Percentiles rank a stretch among this genome's conserved stretches.
These are phyloP conservation scores for Lateolabrax maculatus DNA, from an alignment of 2,797 vertebrate genomes.

Conservation along the genomic window DNA sequence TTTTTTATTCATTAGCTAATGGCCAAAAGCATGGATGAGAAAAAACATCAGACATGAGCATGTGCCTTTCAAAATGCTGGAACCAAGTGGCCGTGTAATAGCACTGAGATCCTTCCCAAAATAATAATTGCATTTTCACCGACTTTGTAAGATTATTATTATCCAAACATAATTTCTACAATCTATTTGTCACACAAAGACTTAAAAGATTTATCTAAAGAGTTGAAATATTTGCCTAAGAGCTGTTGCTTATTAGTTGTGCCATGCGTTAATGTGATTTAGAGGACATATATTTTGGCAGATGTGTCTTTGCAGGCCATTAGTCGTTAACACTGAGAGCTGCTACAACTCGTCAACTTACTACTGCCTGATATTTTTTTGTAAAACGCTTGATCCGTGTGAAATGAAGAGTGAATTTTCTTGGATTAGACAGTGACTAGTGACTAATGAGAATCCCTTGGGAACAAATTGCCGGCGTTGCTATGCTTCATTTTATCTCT, in stretches of 20 bases:
- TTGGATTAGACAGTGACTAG: neutral
- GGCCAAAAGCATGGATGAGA: conserved; percentile 21
- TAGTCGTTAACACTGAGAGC: conserved; percentile 11
- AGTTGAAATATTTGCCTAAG: neutral
- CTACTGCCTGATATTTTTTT: neutral
- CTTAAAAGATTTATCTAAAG: neutral
- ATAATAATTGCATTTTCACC: conserved; percentile 34
- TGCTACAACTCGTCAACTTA: neutral
- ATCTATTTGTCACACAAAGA: neutral
- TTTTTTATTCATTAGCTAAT: conserved; percentile 30
- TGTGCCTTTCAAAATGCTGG: conserved; percentile 9
- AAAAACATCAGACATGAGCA: conserved; percentile 22
- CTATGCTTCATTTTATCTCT: neutral
- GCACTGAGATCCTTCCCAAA: conserved; percentile 21
- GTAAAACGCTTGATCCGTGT: conserved; percentile 11
- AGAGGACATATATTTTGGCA: conserved; percentile 20
- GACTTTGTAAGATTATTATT: neutral
- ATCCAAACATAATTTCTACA: neutral
- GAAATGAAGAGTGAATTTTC: neutral
- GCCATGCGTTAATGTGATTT: neutral
- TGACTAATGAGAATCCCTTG: conserved; percentile 14
- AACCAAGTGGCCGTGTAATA: conserved; percentile 29
- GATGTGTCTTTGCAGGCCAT: neutral
- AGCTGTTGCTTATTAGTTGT: conserved; percentile 16
- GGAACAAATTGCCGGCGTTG: conserved; percentile 25